Percentiles rank a stretch among this genome's conserved stretches.
Conservation (phyloP, 1,140 invertebrate genomes). For the Drosophila yakuba region DNA sequence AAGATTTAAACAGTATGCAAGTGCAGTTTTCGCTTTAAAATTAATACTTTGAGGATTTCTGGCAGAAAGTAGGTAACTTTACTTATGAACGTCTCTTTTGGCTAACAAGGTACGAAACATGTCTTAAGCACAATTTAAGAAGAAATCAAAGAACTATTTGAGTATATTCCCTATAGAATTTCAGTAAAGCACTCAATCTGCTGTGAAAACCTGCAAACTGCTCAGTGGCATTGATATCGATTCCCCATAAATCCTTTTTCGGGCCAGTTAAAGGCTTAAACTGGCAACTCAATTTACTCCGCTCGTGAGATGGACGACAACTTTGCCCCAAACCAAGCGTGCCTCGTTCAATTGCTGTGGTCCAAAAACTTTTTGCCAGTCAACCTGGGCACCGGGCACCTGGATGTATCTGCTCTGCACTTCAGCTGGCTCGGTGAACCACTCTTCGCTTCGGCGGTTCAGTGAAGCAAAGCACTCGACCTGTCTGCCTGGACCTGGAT, state of each 20-base stretch:
- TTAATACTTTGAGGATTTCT: neutral
- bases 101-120: no score
- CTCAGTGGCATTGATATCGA: no score
- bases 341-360: constrained; percentile 9
- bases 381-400: constrained; percentile 6
- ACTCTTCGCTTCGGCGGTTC: constrained; percentile 29
- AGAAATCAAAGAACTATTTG: no score
- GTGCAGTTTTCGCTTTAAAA: neutral
- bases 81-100: no score
- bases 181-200: neutral
- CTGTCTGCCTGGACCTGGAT: constrained; percentile 16
- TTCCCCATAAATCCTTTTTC: constrained; percentile 31
- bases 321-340: neutral
- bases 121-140: neutral
- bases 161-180: neutral
- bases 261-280: constrained; percentile 27
- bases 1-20: neutral
- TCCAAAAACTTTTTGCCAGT: constrained; percentile 19
- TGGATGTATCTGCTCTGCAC: constrained; percentile 8
- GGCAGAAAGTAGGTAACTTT: no score
- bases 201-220: no score
- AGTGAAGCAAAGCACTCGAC: constrained; percentile 20
- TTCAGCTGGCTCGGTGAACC: constrained; percentile 6
- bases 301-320: constrained; percentile 7
- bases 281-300: constrained; percentile 9